These are phyloP conservation scores for Micromussa lordhowensis DNA, from an alignment of 92 coral and sea anemone species.

Conservation along the genomic window DNA sequence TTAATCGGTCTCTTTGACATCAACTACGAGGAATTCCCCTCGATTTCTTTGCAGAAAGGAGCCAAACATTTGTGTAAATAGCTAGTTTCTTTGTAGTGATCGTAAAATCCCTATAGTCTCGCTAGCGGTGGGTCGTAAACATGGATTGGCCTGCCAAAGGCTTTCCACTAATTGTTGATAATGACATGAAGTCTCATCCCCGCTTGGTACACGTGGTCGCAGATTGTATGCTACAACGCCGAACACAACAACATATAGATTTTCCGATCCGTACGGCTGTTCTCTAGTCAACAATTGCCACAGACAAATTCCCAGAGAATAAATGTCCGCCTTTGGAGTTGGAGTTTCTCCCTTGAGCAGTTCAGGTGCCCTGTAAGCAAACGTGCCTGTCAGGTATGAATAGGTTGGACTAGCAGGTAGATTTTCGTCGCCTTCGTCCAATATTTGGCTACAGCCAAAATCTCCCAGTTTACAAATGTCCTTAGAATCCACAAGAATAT, in stretches of 20 bases:
- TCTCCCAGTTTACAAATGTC: conserved; percentile 95
- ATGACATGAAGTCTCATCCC: conserved; percentile 52
- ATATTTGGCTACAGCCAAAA: conserved; percentile 95
- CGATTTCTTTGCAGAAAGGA: conserved; percentile 19
- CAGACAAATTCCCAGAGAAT: conserved; percentile 92
- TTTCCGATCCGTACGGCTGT: conserved; percentile 95
- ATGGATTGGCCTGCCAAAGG: conserved; percentile 84
- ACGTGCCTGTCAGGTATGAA: conserved; percentile 94
- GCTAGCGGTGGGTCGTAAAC: conserved; percentile 80
- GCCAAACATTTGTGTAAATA: background rate
- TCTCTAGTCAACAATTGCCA: conserved; percentile 94
- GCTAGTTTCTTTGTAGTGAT: conserved; percentile 57
- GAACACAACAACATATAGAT: conserved; percentile 93
- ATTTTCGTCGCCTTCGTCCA: conserved; percentile 85
- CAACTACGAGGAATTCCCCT: conserved; percentile 63
- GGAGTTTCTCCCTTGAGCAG: conserved; percentile 95
- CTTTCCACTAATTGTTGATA: conserved; percentile 85
- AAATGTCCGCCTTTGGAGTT: conserved; percentile 94
- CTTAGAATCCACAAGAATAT: conserved; percentile 84
- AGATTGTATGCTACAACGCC: conserved; percentile 97
- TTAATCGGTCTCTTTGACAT: conserved; percentile 67
- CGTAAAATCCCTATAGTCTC: conserved; percentile 71
- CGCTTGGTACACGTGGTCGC: conserved; percentile 90
- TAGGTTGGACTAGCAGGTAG: conserved; percentile 99
- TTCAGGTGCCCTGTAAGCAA: conserved; percentile 98